These are phyloP conservation scores for Xiphorhynchus erythropygius DNA, from an alignment of 2,797 vertebrate genomes.

Conservation along the genomic window DNA sequence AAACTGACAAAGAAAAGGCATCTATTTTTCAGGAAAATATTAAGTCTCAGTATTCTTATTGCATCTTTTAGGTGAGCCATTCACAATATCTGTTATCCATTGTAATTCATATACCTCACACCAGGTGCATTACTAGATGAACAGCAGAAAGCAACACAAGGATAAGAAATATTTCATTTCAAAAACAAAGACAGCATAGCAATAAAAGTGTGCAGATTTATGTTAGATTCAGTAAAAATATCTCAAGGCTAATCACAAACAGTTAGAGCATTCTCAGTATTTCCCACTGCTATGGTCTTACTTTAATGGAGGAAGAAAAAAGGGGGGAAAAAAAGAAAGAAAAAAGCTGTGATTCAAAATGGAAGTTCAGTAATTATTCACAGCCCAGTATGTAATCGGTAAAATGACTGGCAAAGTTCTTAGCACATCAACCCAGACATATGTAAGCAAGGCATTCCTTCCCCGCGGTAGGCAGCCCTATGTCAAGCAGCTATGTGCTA, in stretches of 20 bases:
- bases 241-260: background rate
- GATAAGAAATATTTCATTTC: background rate
- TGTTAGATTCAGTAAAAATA: background rate
- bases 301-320: background rate
- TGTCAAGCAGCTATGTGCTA: conserved; percentile 36
- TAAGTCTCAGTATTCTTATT: background rate
- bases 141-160: background rate
- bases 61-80: background rate
- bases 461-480: background rate
- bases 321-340: background rate
- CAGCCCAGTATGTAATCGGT: background rate
- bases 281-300: background rate
- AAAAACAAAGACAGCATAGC: background rate
- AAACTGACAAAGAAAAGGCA: background rate
- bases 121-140: background rate
- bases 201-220: conserved; percentile 1
- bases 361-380: conserved; percentile 17
- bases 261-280: background rate
- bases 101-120: background rate
- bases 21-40: background rate
- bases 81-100: background rate
- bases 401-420: conserved; percentile 41
- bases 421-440: background rate
- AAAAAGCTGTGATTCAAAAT: background rate
- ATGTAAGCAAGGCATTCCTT: conserved; percentile 35